Base-by-base conservation (phyloP, 2,797 vertebrate genomes). In the Delichon dasypus region DNA sequence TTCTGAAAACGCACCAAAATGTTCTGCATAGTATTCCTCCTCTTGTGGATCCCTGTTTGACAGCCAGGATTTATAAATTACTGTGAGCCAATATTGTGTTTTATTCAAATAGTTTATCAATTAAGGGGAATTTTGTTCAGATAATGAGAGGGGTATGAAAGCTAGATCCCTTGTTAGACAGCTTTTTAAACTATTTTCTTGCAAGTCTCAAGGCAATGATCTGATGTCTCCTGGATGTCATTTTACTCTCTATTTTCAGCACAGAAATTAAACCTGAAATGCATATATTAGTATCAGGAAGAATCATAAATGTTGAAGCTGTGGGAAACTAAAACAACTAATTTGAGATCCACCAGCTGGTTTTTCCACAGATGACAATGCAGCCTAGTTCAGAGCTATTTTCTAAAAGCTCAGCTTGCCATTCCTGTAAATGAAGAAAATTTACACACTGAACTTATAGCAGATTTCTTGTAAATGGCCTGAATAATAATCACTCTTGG, bases 401-500 rank as follows among this genome's bases (percentile, higher is more conserved):
- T 87, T 88, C 53, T 74, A 71, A 67, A 85, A 85, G 23, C 64
- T 87, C 40, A 79, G 27, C 48, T 53, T 94, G 48, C 40, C 38
- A 32, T 71, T 85, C 29, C 75, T 79, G 44, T 51, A 92, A 81
- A 73, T 45, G 26, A 87, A 93, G 87, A 82, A 75, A 79, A 93
- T 26, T 76, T 76, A 60, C 15, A 27, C 3, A 2, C 55, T 67
- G 38, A 4, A 4, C 17, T 92, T 67, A 29, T 47, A 61, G 67
- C 32, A 60, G 53, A 73, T 85, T 83, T 80, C 71, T 79, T 80
- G 55, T 85, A 85, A 92, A 64, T 73, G 55, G 30, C n/a, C 47
- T 91, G 73, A 90, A 90, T 91, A 91, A 74, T 75, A 81, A 84
- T 81, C 58, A 85, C 64, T 90, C 67, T 34, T 53, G 92, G 44